Conservation (phyloP, 2,888 invertebrate genomes). For the Pandemis corylana region DNA sequence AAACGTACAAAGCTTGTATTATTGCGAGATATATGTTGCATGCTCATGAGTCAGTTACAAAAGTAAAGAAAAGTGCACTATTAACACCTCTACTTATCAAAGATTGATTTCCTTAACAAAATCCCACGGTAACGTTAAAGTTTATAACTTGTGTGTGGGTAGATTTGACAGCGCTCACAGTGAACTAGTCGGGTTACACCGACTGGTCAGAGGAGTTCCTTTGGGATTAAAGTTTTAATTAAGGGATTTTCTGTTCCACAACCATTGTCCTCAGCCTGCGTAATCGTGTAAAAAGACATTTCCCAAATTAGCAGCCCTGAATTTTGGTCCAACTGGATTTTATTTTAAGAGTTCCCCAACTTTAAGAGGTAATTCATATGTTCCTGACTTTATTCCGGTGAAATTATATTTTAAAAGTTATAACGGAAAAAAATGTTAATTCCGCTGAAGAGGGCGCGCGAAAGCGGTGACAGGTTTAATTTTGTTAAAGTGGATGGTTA, state of each 20-base stretch:
- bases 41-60: too few species aligned
- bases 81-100: too few species aligned
- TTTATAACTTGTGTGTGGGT: not conserved
- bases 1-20: too few species aligned
- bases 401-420: constrained; percentile 35
- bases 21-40: too few species aligned
- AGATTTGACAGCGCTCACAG: not conserved
- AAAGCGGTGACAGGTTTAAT: not conserved
- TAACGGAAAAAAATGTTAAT: constrained; percentile 24
- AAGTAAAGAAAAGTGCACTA: too few species aligned
- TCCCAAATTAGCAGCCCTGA: constrained; percentile 53
- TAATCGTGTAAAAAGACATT: constrained; percentile 62
- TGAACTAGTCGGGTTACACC: constrained; percentile 48
- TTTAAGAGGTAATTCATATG: constrained; percentile 40
- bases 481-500: not conserved
- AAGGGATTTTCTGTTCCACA: constrained; percentile 69
- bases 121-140: too few species aligned
- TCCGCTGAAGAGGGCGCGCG: not conserved
- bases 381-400: constrained; percentile 15
- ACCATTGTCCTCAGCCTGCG: constrained; percentile 57
- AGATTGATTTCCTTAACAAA: too few species aligned
- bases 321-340: constrained; percentile 44
- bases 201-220: constrained; percentile 58
- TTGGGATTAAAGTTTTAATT: constrained; percentile 75
- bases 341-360: constrained; percentile 43